Percentiles rank a stretch among this genome's conserved stretches.
Conservation (phyloP, 2,888 invertebrate genomes). For the Conistra vaccinii region DNA sequence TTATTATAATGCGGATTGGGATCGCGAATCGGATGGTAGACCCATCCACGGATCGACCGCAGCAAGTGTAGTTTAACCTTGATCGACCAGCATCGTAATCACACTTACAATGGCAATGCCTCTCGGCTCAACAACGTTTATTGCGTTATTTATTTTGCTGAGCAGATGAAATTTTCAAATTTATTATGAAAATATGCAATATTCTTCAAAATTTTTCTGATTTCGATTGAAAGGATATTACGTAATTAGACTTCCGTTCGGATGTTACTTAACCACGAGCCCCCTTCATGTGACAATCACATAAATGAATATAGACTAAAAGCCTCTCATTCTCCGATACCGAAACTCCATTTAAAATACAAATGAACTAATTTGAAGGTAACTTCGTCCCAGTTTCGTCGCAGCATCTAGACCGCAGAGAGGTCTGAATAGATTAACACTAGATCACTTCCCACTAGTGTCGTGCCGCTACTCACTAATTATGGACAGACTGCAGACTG, state of each 20-base stretch:
- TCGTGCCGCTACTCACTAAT: not conserved
- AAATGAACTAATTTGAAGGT: constrained; percentile 1
- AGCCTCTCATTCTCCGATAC: not conserved
- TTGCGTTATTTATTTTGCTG: not conserved
- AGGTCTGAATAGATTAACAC: constrained; percentile 32
- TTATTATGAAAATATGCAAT: not conserved
- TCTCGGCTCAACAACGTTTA: not conserved
- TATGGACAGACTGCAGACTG: not conserved
- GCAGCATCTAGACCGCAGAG: constrained; percentile 11
- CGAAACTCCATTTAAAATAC: not conserved
- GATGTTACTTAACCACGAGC: not conserved
- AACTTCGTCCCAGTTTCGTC: constrained; percentile 10
- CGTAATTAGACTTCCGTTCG: too few species aligned
- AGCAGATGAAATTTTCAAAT: not conserved
- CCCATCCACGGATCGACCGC: not conserved
- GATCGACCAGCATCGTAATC: not conserved
- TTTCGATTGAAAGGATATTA: not conserved
- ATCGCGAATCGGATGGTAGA: not conserved
- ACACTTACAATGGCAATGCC: not conserved
- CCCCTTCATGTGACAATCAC: not conserved
- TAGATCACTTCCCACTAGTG: constrained; percentile 11
- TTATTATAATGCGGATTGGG: not conserved
- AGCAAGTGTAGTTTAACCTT: not conserved
- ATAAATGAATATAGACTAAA: not conserved
- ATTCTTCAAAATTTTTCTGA: not conserved